Base-by-base conservation (phyloP, 2,888 invertebrate species). In the Spisula solida region DNA sequence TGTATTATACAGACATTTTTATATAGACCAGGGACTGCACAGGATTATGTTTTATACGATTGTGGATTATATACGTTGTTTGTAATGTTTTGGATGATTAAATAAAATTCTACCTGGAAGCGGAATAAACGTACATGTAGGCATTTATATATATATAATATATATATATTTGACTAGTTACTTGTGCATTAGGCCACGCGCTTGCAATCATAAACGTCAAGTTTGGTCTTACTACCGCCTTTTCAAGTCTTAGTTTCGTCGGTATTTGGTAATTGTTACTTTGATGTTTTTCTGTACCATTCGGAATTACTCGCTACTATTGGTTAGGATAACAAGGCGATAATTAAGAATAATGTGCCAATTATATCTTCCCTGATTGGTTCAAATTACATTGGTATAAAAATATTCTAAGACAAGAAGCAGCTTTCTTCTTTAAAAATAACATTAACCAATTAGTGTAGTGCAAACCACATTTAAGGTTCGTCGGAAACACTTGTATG, bases 401-500 rank as follows among this genome's bases (percentile, higher is more conserved):
- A 66, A 66, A 66, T 25, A 66, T 66, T 66, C 60, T 66, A 12
- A 66, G 60, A 6, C n/a, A 66, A 66, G 25, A 4, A 66, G 60
- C 25, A 25, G 25, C 20, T 66, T 66, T 41, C 41, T 0, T 66
- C 56, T 56, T 10, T 25, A 66, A 66, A 25, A 66, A 66, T 66
- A 66, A 66, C 60, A 66, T 66, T 1, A 66, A 66, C 60, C 60
- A 66, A 66, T 66, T 66, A 25, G 60, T 25, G 60, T 66, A 10
- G 60, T 25, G 25, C 60, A 66, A 66, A 66, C 60, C n/a, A n/a
- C 60, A 12, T 66, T 66, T 25, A 66, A 25, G n/a, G 60, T 66
- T 66, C n/a, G 60, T 66, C 10, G n/a, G n/a, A 66, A 66, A 66
- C 60, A 66, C n/a, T 66, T 66, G 25, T 66, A 12, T 34, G 29